phyloP scores from a whole-genome alignment of 2,888 invertebrate genomes.

The Acronicta leporina region DNA sequence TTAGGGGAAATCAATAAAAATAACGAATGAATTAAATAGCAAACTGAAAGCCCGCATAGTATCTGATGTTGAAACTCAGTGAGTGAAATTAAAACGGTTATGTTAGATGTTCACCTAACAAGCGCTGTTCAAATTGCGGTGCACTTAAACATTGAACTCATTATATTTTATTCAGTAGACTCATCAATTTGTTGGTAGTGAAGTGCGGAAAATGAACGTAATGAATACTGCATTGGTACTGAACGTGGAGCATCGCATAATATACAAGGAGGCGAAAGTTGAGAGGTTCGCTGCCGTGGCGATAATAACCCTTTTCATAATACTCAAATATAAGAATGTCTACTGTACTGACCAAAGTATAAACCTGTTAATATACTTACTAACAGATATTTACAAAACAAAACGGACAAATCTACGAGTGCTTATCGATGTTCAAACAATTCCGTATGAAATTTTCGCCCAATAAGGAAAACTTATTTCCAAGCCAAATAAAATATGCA shows the following conservation, averaged over 20 bases:
- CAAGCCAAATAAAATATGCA: conserved; percentile 20
- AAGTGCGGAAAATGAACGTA: conserved; percentile 22
- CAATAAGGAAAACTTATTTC: conserved; percentile 17
- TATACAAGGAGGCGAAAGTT: conserved; percentile 13
- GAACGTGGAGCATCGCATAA: conserved; percentile 11
- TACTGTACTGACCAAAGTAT: no score
- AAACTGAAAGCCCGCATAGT: conserved; percentile 9
- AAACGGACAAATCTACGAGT: conserved; percentile 22
- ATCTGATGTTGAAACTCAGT: conserved; percentile 6
- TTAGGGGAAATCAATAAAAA: conserved; percentile 25
- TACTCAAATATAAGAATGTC: conserved; percentile 24
- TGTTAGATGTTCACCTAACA: conserved; percentile 22
- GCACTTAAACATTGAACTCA: conserved; percentile 20
- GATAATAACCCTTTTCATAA: conserved; percentile 32
- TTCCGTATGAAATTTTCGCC: conserved; percentile 12
- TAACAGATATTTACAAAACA: neutral
- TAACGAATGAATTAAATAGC: conserved; percentile 31
- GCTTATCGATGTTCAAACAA: conserved; percentile 34
- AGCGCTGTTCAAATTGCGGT: conserved; percentile 21
- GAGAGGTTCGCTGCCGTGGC: conserved; percentile 4
- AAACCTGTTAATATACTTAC: no score
- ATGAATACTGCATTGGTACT: conserved; percentile 25
- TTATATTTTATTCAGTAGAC: conserved; percentile 23
- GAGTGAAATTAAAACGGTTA: conserved; percentile 28
- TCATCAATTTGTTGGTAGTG: conserved; percentile 14